A percentile compares a stretch with the other conserved stretches of the same genome.
These are phyloP conservation scores for Ranitomeya variabilis DNA, from an alignment of 2,113 vertebrate genomes.

Conservation along the genomic window DNA sequence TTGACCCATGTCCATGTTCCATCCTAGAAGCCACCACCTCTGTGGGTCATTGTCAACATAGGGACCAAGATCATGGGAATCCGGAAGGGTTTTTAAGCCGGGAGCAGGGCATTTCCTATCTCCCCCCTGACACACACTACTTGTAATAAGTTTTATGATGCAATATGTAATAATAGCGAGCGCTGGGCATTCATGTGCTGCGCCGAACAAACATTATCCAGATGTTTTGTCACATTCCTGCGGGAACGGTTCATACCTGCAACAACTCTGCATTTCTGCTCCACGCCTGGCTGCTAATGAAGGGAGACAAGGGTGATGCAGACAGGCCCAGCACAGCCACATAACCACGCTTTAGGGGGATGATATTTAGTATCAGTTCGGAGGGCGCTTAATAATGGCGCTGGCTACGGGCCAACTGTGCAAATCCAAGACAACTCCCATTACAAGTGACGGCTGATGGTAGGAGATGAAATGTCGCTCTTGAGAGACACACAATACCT, in stretches of 20 bases:
- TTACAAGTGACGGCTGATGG: conserved; percentile 7
- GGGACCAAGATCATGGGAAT: conserved; percentile 16
- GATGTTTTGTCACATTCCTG: conserved; percentile 65
- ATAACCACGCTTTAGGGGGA: conserved; percentile 41
- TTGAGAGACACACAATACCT: not conserved
- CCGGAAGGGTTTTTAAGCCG: conserved; percentile 47
- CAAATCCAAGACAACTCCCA: conserved; percentile 32
- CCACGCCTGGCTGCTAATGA: conserved; percentile 56
- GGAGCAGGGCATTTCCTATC: conserved; percentile 31
- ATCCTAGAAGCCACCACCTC: conserved; percentile 31
- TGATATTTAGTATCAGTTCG: conserved; percentile 53
- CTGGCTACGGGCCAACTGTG: conserved; percentile 27
- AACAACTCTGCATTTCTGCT: conserved; percentile 43
- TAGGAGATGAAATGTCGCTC: conserved; percentile 7
- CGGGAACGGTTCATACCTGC: conserved; percentile 58
- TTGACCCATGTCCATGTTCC: not conserved
- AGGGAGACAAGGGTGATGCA: conserved; percentile 59
- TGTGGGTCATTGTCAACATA: not conserved
- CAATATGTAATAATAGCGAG: conserved; percentile 58
- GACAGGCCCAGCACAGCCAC: conserved; percentile 19
- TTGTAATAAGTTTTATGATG: conserved; percentile 62
- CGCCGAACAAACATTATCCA: conserved; percentile 63
- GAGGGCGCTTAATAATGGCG: conserved; percentile 38
- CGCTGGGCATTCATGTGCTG: conserved; percentile 62
- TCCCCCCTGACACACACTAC: conserved; percentile 14